These are phyloP conservation scores for Argyrosomus regius DNA, from an alignment of 2,797 vertebrate genomes.

Conservation along the genomic window DNA sequence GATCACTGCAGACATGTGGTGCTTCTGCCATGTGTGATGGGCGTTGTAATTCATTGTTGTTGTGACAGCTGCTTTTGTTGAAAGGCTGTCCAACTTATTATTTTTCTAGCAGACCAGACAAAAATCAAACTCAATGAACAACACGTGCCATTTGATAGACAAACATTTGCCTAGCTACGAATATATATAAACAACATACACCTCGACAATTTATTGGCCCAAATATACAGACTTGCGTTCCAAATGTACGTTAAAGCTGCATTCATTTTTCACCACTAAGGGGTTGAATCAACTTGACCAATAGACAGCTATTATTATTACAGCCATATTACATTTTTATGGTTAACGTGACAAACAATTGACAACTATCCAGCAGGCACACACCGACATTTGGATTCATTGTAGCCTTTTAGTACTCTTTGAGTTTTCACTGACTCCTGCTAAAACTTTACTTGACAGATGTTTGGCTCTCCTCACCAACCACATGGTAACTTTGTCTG, in stretches of 20 bases:
- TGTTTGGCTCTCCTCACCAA: neutral
- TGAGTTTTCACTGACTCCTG: too few species aligned
- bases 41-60: slow-evolving; percentile 33
- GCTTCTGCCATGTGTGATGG: slow-evolving; percentile 45
- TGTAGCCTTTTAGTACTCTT: neutral
- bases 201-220: too few species aligned
- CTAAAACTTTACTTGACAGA: neutral
- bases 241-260: neutral
- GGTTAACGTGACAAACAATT: neutral
- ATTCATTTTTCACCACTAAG: neutral
- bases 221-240: neutral
- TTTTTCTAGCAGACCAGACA: slow-evolving; percentile 27
- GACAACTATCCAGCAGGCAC: neutral
- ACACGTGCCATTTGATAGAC: slow-evolving; percentile 15
- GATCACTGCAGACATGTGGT: slow-evolving; percentile 60
- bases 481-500: neutral
- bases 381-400: neutral
- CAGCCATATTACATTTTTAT: neutral
- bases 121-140: slow-evolving; percentile 19
- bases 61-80: slow-evolving; percentile 46
- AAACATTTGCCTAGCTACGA: neutral
- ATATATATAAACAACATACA: neutral
- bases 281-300: neutral
- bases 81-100: slow-evolving; percentile 34
- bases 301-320: neutral